Evolutionary conservation across 1,140 invertebrate genomes (phyloP), one percentile per base, ranked within the genome.

Genomic region (Microplitis mediator): DNA sequence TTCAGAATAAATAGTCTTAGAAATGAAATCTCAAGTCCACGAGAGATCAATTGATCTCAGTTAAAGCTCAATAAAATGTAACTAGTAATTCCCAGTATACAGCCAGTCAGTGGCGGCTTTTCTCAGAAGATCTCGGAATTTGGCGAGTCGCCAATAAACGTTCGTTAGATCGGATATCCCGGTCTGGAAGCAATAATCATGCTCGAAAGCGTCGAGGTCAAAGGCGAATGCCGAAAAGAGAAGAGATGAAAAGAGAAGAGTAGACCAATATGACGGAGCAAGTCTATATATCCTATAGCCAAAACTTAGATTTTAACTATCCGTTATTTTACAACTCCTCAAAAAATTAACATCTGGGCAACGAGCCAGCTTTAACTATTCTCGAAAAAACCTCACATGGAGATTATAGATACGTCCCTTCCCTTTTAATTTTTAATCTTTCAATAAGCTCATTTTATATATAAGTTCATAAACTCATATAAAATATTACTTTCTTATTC

Each of bases 101-200:
- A 39, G 14, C 13, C 6, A 35, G 31, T 50, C 65, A 67, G 50
- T 31, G 50, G 50, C 14, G 32, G 31, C 9, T 32, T 39, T 67
- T 72, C 71, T 72, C 54, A 58, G 71, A 67, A 72, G 71, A 67
- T 67, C 9, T 50, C 39, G 34, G 64, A 72, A 72, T 61, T 67
- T 72, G 71, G 71, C 71, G 23, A 66, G 54, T 67, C 6, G 63
- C 71, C 71, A 72, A 72, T 72, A 67, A 72, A 66, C 31, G 35
- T 67, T 67, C 39, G 71, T 67, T 67, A 67, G 36, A 67, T 72
- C 70, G 34, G 62, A 66, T 66, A 71, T 72, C 63, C 71, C 64
- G 23, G 71, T 72, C 71, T 72, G 63, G 35, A 72, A 72, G 71
- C 64, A 72, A 72, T 72, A 72, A 67, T 72, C 54, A 51, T 4